These are phyloP conservation scores for Aythya fuligula DNA, from an alignment of 2,797 vertebrate species.

Conservation along the genomic window DNA sequence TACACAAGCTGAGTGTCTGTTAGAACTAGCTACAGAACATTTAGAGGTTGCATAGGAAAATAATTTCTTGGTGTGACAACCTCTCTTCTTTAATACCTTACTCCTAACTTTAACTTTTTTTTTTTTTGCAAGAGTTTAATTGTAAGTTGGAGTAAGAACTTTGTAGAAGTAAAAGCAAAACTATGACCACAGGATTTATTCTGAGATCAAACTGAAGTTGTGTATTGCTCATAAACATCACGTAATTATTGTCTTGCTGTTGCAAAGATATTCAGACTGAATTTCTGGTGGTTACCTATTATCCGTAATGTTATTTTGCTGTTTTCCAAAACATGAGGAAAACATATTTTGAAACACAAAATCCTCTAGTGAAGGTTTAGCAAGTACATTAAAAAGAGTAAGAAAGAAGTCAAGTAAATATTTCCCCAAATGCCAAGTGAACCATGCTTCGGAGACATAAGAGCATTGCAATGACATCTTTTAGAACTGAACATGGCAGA, in stretches of 20 bases:
- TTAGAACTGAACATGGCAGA: background rate
- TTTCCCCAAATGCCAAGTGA: background rate
- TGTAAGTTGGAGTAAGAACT: background rate
- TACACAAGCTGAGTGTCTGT: background rate
- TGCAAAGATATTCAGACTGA: background rate
- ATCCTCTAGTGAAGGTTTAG: background rate
- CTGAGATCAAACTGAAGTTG: background rate
- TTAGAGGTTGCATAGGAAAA: background rate
- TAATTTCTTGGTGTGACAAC: background rate
- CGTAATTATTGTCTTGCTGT: background rate
- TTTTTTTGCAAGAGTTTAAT: background rate
- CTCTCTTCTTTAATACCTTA: background rate
- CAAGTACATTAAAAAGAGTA: background rate
- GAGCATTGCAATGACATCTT: background rate
- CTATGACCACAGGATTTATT: background rate
- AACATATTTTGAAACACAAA: background rate
- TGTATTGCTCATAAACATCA: background rate
- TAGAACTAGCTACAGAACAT: background rate
- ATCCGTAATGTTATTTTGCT: background rate
- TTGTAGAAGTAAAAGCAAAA: background rate
- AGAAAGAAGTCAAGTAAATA: background rate
- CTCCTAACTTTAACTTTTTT: background rate
- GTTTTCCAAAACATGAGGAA: background rate
- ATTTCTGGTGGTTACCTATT: constrained; percentile 17
- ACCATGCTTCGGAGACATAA: background rate